Evolutionary conservation across 2,113 vertebrate genomes (phyloP), one percentile per base, ranked within the genome.

Genomic region (Empidonax alnorum): DNA sequence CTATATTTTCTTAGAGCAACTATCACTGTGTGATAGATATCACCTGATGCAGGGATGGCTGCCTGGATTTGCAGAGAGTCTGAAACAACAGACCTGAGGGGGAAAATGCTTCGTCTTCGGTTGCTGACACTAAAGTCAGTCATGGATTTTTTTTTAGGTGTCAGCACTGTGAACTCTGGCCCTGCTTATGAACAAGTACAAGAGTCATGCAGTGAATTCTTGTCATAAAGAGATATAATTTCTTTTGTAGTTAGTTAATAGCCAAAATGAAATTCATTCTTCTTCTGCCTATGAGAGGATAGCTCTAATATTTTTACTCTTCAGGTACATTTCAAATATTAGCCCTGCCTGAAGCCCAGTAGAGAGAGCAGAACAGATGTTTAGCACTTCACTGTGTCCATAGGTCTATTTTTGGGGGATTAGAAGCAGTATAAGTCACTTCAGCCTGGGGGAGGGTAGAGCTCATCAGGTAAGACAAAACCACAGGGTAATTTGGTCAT

Each of bases 401-500:
- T 1, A 11, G 49, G 3, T 25, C 18, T 35, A 12, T 49, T 13
- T 53, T 41, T 39, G 52, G n/a, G 3, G 25, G 31, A 17, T 44
- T 14, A 35, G 22, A 8, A 67, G 46, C 24, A 12, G 6, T 5
- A 1, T 15, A 58, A 58, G 1, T 25, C 41, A 11, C 55, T 62
- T 7, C n/a, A 33, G 12, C 24, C 46, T 69, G 67, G 19, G 0
- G 21, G 14, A 8, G 46, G 72, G 17, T 1, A 4, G 37, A 9
- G 4, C 23, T 37, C 28, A 0, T 17, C n/a, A 2, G 0, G 52
- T 39, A 1, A 15, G 65, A 31, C 14, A 66, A 5, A 13, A 14
- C 19, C 6, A 0, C 2, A 2, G 28, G 27, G 53, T 9, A 9
- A 0, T 63, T 9, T 23, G 24, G 12, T 52, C n/a, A 0, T 28